phyloP scores from a whole-genome alignment of 1,140 invertebrate species.

The Hyles vespertilio region DNA sequence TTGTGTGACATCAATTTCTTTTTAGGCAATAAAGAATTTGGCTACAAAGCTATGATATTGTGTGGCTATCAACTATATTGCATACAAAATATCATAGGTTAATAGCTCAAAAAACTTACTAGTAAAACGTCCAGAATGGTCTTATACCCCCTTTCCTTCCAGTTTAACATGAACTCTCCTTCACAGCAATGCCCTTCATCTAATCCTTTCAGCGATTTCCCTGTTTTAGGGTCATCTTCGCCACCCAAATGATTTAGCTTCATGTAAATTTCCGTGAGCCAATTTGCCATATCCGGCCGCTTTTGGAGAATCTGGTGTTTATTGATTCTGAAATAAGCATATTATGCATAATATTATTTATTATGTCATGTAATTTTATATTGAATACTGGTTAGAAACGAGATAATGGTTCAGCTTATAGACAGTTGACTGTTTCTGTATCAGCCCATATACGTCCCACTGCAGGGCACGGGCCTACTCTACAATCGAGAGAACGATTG shows the following conservation, averaged over 20 bases:
- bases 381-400: too few species aligned
- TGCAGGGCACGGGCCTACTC: too few species aligned
- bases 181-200: conserved; percentile 50
- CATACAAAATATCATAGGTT: too few species aligned
- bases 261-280: conserved; percentile 52
- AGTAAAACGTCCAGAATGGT: conserved; percentile 61
- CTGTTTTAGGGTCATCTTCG: conserved; percentile 39
- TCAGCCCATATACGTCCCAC: too few species aligned
- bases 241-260: conserved; percentile 53
- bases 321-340: conserved; percentile 37
- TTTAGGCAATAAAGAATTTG: too few species aligned
- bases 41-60: too few species aligned
- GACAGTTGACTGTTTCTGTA: too few species aligned
- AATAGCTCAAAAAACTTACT: conserved; percentile 29
- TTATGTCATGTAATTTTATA: too few species aligned
- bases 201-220: conserved; percentile 58
- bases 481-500: too few species aligned
- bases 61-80: too few species aligned
- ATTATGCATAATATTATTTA: neutral
- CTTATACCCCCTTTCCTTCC: conserved; percentile 64
- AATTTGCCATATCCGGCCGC: conserved; percentile 32
- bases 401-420: too few species aligned
- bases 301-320: conserved; percentile 38
- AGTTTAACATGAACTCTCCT: conserved; percentile 63
- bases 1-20: too few species aligned